Evolutionary conservation across 2,113 vertebrate species (phyloP), one percentile per base, ranked within the genome.

Genomic region (Dolichallabes microphthalmus): DNA sequence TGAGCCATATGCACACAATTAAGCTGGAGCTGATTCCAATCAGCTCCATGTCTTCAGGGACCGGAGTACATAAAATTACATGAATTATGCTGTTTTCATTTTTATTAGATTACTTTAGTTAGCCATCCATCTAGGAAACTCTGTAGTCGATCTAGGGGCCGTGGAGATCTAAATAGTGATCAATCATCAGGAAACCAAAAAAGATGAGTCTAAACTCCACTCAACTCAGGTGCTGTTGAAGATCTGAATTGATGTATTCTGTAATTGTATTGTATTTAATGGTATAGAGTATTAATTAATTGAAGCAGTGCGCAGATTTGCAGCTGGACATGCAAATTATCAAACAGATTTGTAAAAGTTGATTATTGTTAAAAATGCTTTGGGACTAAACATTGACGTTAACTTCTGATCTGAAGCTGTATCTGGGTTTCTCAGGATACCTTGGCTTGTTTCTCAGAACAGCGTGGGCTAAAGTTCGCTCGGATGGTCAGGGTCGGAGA

Each of bases 401-500:
- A 32, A 32, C 6, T 7, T 32, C 64, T 17, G 64, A 15, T 1
- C 27, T 68, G 64, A 15, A 8, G 17, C 27, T 32, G 64, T 2
- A 30, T 1, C 8, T 68, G 64, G 64, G 64, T 68, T 68, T 8
- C 15, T 22, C 13, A 32, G 64, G 30, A 35, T 32, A 35, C 19
- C 30, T 4, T 20, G 13, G 22, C 63, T 69, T 30, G 19, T 69
- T 69, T 35, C 17, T 69, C 6, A 69, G 66, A 35, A 69, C 7
- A 69, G 2, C 5, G 4, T 8, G 15, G 30, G 1, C 27, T 15
- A 14, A 4, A 7, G 22, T 80, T 79, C 75, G 84, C 64, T 83
- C 79, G 76, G 45, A 9, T 20, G 91, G 90, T 93, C 91, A 92
- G 90, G 86, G 89, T 86, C 91, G 89, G 87, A 4, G 52, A 5